Base-by-base conservation (phyloP, 2,797 vertebrate genomes). In the Siniperca obscura region DNA sequence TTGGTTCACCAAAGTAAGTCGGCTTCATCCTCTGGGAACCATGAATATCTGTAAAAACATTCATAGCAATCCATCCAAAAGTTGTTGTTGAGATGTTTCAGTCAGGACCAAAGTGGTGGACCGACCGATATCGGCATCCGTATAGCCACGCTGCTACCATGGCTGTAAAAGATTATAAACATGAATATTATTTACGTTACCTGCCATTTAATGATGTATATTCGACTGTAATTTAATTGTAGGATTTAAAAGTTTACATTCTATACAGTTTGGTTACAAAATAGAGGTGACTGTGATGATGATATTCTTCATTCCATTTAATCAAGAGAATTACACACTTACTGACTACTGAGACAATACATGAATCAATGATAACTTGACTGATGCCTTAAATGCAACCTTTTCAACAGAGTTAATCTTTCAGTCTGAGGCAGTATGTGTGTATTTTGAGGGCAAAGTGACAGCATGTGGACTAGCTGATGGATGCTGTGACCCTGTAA, bases 401-500 rank as follows among this genome's bases (percentile, higher is more conserved):
- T 60, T 27, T 42, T 38, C 1, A 22, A 11, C 4, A 5, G 13
- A 65, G 65, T 59, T 66, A 27, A 76, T 71, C 72, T 61, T 3
- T 44, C 13, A 55, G 64, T 82, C 38, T 19, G 55, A 34, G 36
- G 61, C 48, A 27, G 64, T 48, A 12, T 17, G 50, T 72, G 27
- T 60, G 9, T 42, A 30, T 10, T 52, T 22, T 48, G 61, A 22
- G 59, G 52, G 9, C 38, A 19, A 16, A 78, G 66, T 30, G 78
- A 77, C 80, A 79, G 85, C 75, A 66, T 86, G 86, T 55, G 53
- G 68, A 66, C 38, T 70, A 64, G 70, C 67, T 83, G 81, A 84
- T 50, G 61, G 85, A 87, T 64, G 81, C 75, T 81, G 48, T 67
- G 64, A 90, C 82, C 84, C 74, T 30, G 30, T 85, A 91, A 91